Base-by-base conservation (phyloP, 2,113 vertebrate genomes). In the Vulpes ferrilata region DNA sequence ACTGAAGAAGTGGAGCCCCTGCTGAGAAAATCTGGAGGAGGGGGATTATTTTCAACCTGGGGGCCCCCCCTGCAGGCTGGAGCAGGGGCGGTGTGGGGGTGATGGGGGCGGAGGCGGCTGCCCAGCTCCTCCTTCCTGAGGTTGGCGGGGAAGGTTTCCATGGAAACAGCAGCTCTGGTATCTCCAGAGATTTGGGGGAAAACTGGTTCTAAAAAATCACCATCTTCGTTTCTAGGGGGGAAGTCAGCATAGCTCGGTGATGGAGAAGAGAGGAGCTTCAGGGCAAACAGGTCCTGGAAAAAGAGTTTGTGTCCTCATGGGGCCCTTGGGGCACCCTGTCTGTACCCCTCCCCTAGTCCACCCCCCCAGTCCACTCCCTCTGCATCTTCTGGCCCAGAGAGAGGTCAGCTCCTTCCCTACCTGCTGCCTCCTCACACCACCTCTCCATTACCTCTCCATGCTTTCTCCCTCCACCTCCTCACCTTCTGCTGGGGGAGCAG, bases 141-240 rank as follows among this genome's bases (percentile, higher is more conserved):
- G 95, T 97, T 99, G 97, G 94, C 23, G 97, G 98, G 95, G 97
- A 97, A 84, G 0, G 98, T 99, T 98, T 98, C 98, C 98, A 99
- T 98, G 98, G 98, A 97, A 99, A 98, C 98, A 97, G 98, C 98
- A 98, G 98, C 96, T 98, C 96, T 81, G 95, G 95, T 92, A 96
- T 98, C 0, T 4, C 93, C 92, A 95, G 96, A 97, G 97, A 97
- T 97, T 98, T 98, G 94, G 97, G 97, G 96, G 1, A 69, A 98
- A 97, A 96, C 93, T 96, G 94, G 55, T 91, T 98, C 60, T 97
- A 79, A 97, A 95, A 95, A 96, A 98, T 97, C 97, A 97, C 96
- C 95, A 73, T 96, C 83, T 92, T 95, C 25, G 0, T 93, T 97
- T 93, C 82, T 65, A 65, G 71, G 27, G 93, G 43, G 74, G 95